Conservation (phyloP, 2,888 invertebrate species). For the Coleophora flavipennella region DNA sequence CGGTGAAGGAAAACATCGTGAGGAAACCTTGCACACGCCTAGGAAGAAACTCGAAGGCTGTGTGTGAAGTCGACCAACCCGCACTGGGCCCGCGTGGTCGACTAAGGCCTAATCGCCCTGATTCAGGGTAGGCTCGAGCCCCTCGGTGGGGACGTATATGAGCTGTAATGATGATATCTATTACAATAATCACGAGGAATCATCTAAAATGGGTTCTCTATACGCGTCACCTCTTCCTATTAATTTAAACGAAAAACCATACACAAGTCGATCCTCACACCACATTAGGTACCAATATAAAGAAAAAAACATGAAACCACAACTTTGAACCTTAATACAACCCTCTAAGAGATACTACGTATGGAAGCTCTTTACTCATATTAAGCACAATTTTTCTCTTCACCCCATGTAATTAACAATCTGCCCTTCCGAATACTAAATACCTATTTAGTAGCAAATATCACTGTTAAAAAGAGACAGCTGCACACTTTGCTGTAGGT, state of each 20-base stretch:
- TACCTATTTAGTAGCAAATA: constrained; percentile 66
- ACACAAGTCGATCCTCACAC: constrained; percentile 23
- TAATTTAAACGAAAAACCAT: constrained; percentile 27
- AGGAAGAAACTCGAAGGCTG: too few species aligned
- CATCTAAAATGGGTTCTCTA: too few species aligned
- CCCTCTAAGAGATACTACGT: constrained; percentile 9
- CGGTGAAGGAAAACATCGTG: too few species aligned
- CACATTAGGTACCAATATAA: constrained; percentile 13
- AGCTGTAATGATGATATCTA: too few species aligned
- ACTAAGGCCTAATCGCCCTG: too few species aligned
- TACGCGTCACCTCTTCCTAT: too few species aligned
- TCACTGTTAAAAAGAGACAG: constrained; percentile 30
- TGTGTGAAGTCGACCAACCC: too few species aligned
- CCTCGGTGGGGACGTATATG: too few species aligned
- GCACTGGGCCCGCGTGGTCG: too few species aligned
- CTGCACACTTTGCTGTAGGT: constrained; percentile 15
- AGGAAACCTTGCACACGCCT: too few species aligned
- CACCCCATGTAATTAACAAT: constrained; percentile 66
- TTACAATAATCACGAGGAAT: too few species aligned
- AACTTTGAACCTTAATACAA: constrained; percentile 12
- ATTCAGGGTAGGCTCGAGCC: too few species aligned
- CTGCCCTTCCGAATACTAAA: constrained; percentile 70
- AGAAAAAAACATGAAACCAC: constrained; percentile 3
- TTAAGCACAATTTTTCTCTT: constrained; percentile 52
- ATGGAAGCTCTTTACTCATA: constrained; percentile 13